Base-by-base conservation (phyloP, 2,797 vertebrate species). In the Pseudotriccus pelzelni region DNA sequence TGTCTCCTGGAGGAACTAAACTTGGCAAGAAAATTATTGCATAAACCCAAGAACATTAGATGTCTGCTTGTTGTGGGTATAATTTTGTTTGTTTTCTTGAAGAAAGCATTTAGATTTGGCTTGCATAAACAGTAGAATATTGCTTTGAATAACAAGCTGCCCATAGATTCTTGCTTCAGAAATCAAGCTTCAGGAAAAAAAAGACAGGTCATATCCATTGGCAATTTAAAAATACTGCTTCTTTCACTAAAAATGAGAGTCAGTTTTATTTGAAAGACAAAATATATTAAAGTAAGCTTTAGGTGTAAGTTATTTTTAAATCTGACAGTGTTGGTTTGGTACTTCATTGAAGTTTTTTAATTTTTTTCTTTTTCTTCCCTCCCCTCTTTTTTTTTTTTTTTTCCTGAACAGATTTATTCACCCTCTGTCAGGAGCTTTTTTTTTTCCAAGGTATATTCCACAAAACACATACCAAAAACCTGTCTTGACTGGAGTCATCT, bases 21-120 rank as follows among this genome's bases (percentile, higher is more conserved):
- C 72, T 93, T 94, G 90, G 79, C 64, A 92, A 84, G 84, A 79
- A 96, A 96, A 85, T 87, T 28, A 60, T 81, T 69, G 64, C 37
- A 59, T 93, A 94, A 93, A 95, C 9, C 52, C 53, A 94, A 93
- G 63, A 37, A 30, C 78, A 64, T 75, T 84, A 72, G 72, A 94
- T 73, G 41, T 43, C 41, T 74, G 24, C n/a, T 41, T 78, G 52
- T 91, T 83, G 24, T 55, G 17, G 5, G 9, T 68, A 44, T 46
- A 56, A 53, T 89, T 84, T 72, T 84, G 28, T 62, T 94, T 84
- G 30, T 77, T 90, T 85, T 93, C 66, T 62, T 77, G 34, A 78
- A 92, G 63, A 75, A 67, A n/a, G 12, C 23, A 60, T 77, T 90
- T 46, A 83, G 7, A 4, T 44, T 93, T 91, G 36, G 4, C 18